Conservation (phyloP, 1,140 invertebrate genomes). For the Brachionus paranguensis region DNA sequence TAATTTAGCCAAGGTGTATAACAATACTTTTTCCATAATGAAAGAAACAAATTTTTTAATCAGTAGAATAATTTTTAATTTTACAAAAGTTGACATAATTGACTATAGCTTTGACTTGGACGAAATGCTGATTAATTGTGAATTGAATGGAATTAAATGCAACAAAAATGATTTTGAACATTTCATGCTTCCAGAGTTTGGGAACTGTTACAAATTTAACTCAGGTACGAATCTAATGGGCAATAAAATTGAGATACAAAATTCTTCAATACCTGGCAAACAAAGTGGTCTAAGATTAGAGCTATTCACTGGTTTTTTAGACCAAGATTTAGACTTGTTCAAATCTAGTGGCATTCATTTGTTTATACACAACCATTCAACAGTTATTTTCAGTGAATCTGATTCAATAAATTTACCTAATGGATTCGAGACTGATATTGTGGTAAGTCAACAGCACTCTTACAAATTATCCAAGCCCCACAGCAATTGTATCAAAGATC, state of each 20-base stretch:
- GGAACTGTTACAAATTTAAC: background rate
- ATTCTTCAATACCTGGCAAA: background rate
- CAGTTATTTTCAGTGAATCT: background rate
- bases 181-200: background rate
- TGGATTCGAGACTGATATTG: slow-evolving; percentile 8
- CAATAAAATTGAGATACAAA: background rate
- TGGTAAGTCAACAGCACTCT: background rate
- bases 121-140: background rate
- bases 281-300: background rate
- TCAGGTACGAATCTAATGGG: background rate
- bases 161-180: background rate
- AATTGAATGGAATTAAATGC: background rate
- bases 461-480: background rate
- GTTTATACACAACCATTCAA: background rate
- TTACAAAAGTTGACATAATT: background rate
- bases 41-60: background rate
- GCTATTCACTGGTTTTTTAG: background rate
- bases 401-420: background rate
- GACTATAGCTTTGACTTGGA: background rate
- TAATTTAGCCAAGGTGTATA: background rate
- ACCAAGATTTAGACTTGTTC: background rate
- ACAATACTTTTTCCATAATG: background rate
- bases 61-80: background rate
- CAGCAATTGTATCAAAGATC: background rate
- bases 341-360: background rate